phyloP scores from a whole-genome alignment of 2,113 vertebrate species.

The Pomatorhinus ruficollis region DNA sequence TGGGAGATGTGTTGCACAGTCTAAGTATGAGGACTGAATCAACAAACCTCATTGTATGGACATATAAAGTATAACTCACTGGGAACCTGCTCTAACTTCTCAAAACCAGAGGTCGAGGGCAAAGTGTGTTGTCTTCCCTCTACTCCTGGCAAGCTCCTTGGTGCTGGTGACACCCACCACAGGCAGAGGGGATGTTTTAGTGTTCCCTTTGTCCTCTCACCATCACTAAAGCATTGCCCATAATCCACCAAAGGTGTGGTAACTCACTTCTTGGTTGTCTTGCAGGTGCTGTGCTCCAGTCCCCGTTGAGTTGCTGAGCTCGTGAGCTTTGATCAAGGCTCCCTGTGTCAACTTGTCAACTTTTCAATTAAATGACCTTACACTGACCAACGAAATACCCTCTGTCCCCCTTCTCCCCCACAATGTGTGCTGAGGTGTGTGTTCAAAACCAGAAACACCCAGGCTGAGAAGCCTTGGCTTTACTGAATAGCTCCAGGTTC shows the following conservation, averaged over 20 bases:
- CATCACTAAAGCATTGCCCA: background rate
- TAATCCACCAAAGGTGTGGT: background rate
- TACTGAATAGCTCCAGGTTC: background rate
- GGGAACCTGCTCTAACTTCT: background rate
- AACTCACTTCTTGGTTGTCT: background rate
- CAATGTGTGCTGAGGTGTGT: background rate
- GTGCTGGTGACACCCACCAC: background rate
- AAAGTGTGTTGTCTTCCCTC: background rate
- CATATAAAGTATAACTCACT: background rate
- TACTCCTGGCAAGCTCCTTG: background rate
- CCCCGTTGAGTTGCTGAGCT: background rate
- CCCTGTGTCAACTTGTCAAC: background rate
- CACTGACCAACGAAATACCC: background rate
- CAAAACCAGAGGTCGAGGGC: background rate
- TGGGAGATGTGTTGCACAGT: background rate
- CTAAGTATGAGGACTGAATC: background rate
- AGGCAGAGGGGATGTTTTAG: background rate
- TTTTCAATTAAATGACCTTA: background rate
- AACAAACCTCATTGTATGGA: background rate
- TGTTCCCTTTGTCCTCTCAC: background rate
- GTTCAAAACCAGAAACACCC: background rate
- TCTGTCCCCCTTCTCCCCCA: background rate
- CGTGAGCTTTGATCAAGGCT: background rate
- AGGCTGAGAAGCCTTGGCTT: background rate
- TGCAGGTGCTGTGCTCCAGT: background rate